Evolutionary conservation across 64 coral and sea anemone species (phyloP).

Genomic region (Catalaphyllia jardinei): DNA sequence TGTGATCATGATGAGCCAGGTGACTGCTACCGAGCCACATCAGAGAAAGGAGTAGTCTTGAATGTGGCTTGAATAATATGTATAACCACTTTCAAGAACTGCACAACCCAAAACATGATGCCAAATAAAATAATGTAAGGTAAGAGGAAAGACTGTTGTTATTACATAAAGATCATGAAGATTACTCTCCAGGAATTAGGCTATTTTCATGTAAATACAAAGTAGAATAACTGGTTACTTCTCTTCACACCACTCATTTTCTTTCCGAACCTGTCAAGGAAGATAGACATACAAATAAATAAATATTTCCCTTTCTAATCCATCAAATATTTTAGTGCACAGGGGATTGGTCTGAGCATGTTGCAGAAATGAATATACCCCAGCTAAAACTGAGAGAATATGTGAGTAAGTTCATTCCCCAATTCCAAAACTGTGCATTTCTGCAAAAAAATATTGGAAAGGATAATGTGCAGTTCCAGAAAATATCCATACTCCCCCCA

Average conservation of each 20-base stretch:
- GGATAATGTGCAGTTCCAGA: too few relatives aligned
- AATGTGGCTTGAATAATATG: too few relatives aligned
- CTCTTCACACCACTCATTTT: constrained; percentile 96
- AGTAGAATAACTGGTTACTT: constrained; percentile 56
- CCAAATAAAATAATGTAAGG: background rate
- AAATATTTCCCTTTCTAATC: background rate
- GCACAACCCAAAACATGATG: background rate
- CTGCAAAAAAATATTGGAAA: too few relatives aligned
- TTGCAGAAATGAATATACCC: too few relatives aligned
- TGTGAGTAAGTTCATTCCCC: too few relatives aligned
- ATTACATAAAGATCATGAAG: background rate
- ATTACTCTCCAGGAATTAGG: background rate
- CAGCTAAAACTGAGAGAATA: too few relatives aligned
- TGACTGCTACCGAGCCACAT: too few relatives aligned
- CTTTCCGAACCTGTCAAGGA: constrained; percentile 81
- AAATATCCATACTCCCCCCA: too few relatives aligned
- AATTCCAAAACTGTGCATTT: too few relatives aligned
- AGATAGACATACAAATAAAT: background rate
- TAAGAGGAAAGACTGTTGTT: background rate
- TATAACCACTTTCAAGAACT: background rate
- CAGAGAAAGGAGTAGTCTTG: too few relatives aligned
- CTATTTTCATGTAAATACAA: constrained; percentile 18
- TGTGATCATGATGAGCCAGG: too few relatives aligned
- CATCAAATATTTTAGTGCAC: background rate
- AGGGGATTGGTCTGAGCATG: too few relatives aligned